Percentiles rank a stretch among this genome's conserved stretches.
phyloP scores from a whole-genome alignment of 2,797 vertebrate genomes.

The Gymnoscopelus braueri region DNA sequence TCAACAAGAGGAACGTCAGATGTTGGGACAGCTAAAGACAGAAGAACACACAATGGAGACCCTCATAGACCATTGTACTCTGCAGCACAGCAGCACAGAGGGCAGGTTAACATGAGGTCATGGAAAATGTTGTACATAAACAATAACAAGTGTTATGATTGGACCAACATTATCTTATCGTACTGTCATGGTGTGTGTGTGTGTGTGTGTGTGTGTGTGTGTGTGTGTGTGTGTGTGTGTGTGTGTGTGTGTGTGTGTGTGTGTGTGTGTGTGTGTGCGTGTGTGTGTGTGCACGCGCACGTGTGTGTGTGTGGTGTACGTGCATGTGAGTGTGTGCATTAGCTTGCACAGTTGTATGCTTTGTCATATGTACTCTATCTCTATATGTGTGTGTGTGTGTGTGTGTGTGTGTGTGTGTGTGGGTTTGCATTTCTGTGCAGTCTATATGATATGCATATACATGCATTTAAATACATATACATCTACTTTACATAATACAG shows the following conservation, averaged over 20 bases:
- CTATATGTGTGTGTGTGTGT: too few species aligned
- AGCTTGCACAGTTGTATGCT: too few species aligned
- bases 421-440: too few species aligned
- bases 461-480: too few species aligned
- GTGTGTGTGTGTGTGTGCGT: constrained; percentile 36
- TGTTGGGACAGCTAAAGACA: too few species aligned
- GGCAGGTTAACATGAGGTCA: constrained; percentile 53
- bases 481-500: too few species aligned
- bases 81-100: constrained; percentile 26
- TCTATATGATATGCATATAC: too few species aligned
- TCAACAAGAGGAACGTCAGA: too few species aligned
- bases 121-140: constrained; percentile 48
- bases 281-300: constrained; percentile 26
- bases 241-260: constrained; percentile 13
- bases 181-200: too few species aligned
- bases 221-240: constrained; percentile 39
- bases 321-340: constrained; percentile 1
- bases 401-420: too few species aligned
- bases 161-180: too few species aligned
- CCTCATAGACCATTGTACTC: constrained; percentile 11
- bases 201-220: constrained; percentile 10
- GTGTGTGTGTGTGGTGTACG: constrained; percentile 17
- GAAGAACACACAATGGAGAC: not conserved
- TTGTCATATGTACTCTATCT: too few species aligned
- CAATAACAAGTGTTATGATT: constrained; percentile 40